Evolutionary conservation across 2,888 invertebrate genomes (phyloP).

Genomic region (Synanthedon andrenaeformis): DNA sequence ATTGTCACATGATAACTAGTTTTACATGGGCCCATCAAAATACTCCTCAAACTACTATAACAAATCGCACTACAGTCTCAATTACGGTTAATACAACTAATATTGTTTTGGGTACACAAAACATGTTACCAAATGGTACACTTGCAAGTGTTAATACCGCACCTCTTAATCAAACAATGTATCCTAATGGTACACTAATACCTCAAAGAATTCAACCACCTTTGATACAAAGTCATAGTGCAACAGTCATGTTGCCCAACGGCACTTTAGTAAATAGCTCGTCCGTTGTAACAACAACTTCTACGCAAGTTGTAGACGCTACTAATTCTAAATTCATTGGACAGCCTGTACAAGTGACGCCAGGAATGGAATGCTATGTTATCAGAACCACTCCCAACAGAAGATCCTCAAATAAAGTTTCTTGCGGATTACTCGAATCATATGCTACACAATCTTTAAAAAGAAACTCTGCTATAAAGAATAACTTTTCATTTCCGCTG

Average conservation of each 20-base stretch:
- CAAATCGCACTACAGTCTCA: neutral
- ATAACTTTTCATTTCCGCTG: neutral
- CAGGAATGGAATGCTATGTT: slow-evolving; percentile 3
- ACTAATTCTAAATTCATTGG: slow-evolving; percentile 2
- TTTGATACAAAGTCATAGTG: neutral
- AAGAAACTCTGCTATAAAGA: neutral
- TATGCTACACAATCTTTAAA: slow-evolving; percentile 2
- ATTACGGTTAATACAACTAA: neutral
- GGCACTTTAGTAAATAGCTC: neutral
- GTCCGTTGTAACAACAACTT: neutral
- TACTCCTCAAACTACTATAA: neutral
- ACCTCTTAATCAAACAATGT: neutral
- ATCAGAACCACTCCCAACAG: neutral
- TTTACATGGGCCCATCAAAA: slow-evolving; percentile 8
- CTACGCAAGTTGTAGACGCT: neutral
- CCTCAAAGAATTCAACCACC: neutral
- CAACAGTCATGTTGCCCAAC: neutral
- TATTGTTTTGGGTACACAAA: neutral
- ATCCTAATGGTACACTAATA: neutral
- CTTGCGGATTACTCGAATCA: slow-evolving; percentile 3
- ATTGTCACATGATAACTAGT: slow-evolving; percentile 11
- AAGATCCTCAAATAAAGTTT: neutral
- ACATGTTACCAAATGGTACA: neutral
- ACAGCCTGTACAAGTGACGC: neutral
- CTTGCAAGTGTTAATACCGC: neutral